These are phyloP conservation scores for Gobius niger DNA, from an alignment of 2,113 vertebrate genomes.

Conservation along the genomic window DNA sequence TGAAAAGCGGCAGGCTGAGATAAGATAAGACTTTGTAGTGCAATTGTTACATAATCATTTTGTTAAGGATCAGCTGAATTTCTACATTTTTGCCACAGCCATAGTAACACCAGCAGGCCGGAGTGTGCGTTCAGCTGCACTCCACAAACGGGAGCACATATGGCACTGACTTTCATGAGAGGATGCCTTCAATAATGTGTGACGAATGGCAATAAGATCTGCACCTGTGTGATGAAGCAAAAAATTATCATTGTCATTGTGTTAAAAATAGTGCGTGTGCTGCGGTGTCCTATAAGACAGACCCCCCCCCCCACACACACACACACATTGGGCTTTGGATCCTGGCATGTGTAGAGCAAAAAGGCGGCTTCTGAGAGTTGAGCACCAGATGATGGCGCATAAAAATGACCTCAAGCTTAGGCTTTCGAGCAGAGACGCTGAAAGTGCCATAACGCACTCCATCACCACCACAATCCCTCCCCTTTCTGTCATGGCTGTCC, in stretches of 20 bases:
- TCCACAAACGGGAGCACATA: constrained; percentile 13
- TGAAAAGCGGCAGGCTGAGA: constrained; percentile 59
- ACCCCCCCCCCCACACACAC: constrained; percentile 51
- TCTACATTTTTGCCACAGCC: constrained; percentile 72
- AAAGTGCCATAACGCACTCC: constrained; percentile 49
- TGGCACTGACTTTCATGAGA: not conserved
- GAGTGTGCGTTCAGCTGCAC: constrained; percentile 21
- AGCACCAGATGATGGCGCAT: constrained; percentile 37
- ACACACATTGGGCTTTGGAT: constrained; percentile 31
- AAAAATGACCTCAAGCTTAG: constrained; percentile 45
- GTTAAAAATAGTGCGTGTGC: not conserved
- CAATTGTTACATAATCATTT: constrained; percentile 78
- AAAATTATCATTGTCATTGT: constrained; percentile 41
- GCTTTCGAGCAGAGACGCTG: constrained; percentile 16
- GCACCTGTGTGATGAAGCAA: constrained; percentile 31
- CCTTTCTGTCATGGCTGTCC: constrained; percentile 36
- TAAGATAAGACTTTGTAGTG: constrained; percentile 68
- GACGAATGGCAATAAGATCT: constrained; percentile 8
- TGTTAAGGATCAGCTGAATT: constrained; percentile 76
- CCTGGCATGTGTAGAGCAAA: constrained; percentile 12
- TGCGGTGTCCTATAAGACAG: constrained; percentile 48
- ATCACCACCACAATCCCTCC: constrained; percentile 24
- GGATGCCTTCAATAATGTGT: constrained; percentile 5
- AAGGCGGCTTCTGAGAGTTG: constrained; percentile 4
- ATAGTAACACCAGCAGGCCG: constrained; percentile 66